A percentile compares a stretch with the other conserved stretches of the same genome.
These are phyloP conservation scores for Pipistrellus pipistrellus DNA, from an alignment of 2,797 vertebrate genomes.

Conservation along the genomic window DNA sequence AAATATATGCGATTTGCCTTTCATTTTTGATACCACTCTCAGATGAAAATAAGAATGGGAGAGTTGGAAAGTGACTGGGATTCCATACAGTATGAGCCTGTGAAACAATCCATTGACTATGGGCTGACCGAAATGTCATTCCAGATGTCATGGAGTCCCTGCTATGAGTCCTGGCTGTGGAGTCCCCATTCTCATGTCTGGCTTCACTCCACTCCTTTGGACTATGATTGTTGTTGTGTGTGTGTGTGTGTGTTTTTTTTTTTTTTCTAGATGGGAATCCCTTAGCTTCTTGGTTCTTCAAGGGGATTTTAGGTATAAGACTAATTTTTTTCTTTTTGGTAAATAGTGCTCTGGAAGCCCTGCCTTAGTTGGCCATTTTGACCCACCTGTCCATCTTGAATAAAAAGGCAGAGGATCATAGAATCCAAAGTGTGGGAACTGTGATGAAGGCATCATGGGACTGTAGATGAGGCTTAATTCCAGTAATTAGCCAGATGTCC, in stretches of 20 bases:
- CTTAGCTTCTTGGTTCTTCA: neutral
- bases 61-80: neutral
- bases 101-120: neutral
- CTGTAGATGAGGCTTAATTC: neutral
- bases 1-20: neutral
- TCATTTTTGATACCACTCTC: neutral
- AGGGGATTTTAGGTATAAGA: neutral
- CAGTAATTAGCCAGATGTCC: neutral
- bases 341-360: neutral
- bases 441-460: neutral
- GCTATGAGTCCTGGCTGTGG: neutral
- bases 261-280: neutral
- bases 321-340: neutral
- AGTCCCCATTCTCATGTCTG: neutral
- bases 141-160: neutral
- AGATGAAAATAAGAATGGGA: neutral
- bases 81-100: neutral
- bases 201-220: neutral
- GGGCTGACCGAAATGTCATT: neutral
- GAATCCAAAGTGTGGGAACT: neutral
- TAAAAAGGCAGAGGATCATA: neutral
- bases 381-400: neutral
- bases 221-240: no score
- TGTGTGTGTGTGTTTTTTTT: neutral
- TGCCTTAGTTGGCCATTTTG: neutral